Evolutionary conservation across 2,888 invertebrate species (phyloP), one percentile per base, ranked within the genome.

Genomic region (Tipula confusa): DNA sequence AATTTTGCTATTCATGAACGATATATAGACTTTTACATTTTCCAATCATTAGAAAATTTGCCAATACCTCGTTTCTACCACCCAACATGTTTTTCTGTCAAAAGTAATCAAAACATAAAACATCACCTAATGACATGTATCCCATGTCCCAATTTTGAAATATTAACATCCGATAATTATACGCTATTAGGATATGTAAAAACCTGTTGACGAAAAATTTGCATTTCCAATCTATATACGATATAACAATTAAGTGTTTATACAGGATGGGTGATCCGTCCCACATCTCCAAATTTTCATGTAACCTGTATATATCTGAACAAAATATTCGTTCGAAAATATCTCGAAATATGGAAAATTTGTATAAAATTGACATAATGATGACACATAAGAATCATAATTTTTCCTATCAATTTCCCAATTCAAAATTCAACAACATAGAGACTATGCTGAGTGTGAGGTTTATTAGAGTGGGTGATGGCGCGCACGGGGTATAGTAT

Each of bases 331-430:
- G n/a, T n/a, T n/a, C n/a, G n/a, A n/a, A n/a, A n/a, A n/a, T n/a
- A n/a, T n/a, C n/a, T n/a, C n/a, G n/a, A n/a, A 15, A 15, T 11
- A 43, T 43, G n/a, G 15, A 15, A 43, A 43, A 15, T 15, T 43
- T 15, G 15, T 15, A 64, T 24, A 18, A 64, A 24, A 64, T 64
- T 64, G 64, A 64, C 64, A 64, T 64, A 64, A 64, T 64, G 64
- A 64, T 64, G 64, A 64, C 64, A 64, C 24, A 64, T 64, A 64
- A 64, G 64, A 64, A 64, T 64, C 64, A 64, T 64, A 64, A 64
- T 64, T 64, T 18, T 64, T 64, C 64, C 64, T 64, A 64, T 64
- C 64, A 64, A 64, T 64, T 64, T 64, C 64, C 64, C 24, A 43
- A 64, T 64, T 9, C 24, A 64, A 64, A 15, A 43, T 43, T 64